Percentiles rank a stretch among this genome's conserved stretches.
Evolutionary conservation across 2,113 vertebrate species (phyloP).

Genomic region (Oryzias javanicus): DNA sequence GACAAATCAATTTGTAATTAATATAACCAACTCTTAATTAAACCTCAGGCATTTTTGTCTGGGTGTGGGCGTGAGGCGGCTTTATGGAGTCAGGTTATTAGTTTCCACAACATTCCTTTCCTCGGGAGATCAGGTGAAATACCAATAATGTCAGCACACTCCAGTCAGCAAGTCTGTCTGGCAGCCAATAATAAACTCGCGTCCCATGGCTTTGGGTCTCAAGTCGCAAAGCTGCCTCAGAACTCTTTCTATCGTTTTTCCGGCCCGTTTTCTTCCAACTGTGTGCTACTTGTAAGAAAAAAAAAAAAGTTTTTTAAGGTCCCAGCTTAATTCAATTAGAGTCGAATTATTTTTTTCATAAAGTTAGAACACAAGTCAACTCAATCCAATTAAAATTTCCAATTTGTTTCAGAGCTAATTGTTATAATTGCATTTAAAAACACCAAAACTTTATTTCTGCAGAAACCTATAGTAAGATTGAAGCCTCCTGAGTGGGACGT

Average conservation of each 20-base stretch:
- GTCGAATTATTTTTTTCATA: neutral
- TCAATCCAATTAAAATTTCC: too few relatives aligned
- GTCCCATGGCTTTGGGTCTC: slow-evolving; percentile 68
- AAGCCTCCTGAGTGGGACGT: slow-evolving; percentile 38
- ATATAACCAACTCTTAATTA: slow-evolving; percentile 75
- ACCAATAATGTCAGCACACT: slow-evolving; percentile 78
- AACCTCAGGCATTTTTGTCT: slow-evolving; percentile 60
- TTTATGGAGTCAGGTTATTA: slow-evolving; percentile 75
- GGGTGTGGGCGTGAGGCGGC: slow-evolving; percentile 50
- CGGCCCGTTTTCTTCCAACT: too few relatives aligned
- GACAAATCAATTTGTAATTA: slow-evolving; percentile 76
- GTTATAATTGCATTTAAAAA: too few relatives aligned
- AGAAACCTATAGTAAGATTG: neutral
- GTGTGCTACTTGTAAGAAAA: too few relatives aligned
- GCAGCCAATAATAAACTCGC: slow-evolving; percentile 76
- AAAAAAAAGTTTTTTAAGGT: too few relatives aligned
- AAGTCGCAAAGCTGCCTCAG: slow-evolving; percentile 59
- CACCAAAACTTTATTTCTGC: too few relatives aligned
- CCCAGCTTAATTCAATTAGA: neutral
- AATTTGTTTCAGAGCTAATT: too few relatives aligned
- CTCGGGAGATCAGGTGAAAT: slow-evolving; percentile 70
- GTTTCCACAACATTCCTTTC: slow-evolving; percentile 65
- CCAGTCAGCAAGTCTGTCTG: slow-evolving; percentile 75
- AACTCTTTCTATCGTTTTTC: slow-evolving; percentile 45
- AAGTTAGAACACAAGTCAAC: too few relatives aligned